These are phyloP conservation scores for Pheosia tremula DNA, from an alignment of 2,888 invertebrate species.

Conservation along the genomic window DNA sequence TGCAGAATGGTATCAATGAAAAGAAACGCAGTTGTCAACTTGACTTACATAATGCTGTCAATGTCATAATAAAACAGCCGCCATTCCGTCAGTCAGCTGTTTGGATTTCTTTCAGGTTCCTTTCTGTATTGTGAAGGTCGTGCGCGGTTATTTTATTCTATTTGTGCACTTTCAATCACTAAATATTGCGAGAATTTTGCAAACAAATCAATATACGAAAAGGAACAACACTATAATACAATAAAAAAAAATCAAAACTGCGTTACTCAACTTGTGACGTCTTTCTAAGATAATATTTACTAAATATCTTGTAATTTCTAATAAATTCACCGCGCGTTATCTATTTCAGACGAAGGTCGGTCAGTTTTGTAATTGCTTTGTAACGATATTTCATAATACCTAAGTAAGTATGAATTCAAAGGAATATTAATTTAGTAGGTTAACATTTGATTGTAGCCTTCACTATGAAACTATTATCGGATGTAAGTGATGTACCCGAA, in stretches of 20 bases:
- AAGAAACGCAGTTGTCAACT: not conserved
- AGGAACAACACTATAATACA: not conserved
- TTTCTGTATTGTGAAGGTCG: slow-evolving; percentile 2
- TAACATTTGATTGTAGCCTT: not conserved
- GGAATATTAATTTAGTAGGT: not conserved
- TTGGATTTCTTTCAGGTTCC: not conserved
- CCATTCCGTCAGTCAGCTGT: not conserved
- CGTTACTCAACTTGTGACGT: not conserved
- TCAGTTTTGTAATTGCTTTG: not conserved
- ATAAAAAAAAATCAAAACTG: not conserved
- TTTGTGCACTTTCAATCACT: not conserved
- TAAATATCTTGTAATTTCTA: not conserved
- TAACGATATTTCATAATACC: not conserved
- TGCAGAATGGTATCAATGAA: not conserved
- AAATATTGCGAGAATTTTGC: slow-evolving; percentile 1
- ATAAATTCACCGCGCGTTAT: slow-evolving; percentile 2
- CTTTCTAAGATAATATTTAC: not conserved
- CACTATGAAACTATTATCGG: slow-evolving; percentile 60
- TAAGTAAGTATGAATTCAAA: not conserved
- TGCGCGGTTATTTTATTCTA: not conserved
- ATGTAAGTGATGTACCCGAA: slow-evolving; percentile 62
- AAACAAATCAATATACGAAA: not conserved
- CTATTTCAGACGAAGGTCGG: slow-evolving; percentile 5
- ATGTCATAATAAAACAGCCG: not conserved
- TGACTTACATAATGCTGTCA: not conserved